Evolutionary conservation across 2,888 invertebrate genomes (phyloP).

Genomic region (Sesia apiformis): DNA sequence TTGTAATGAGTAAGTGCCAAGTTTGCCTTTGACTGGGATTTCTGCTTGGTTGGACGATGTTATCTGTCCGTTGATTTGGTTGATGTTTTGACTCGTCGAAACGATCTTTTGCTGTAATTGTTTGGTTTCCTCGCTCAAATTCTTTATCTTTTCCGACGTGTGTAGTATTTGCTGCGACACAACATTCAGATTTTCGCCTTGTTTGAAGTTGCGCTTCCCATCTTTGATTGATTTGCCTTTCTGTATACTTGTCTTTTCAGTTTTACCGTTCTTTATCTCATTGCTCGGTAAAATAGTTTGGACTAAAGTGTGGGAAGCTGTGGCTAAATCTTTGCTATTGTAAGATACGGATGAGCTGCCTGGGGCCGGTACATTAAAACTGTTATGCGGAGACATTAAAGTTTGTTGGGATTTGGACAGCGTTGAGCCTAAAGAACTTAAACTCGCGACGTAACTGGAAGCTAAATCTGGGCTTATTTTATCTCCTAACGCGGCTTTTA

Average conservation of each 20-base stretch:
- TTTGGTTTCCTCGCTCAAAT: conserved; percentile 51
- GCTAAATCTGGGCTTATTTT: conserved; percentile 63
- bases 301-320: conserved; percentile 46
- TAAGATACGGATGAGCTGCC: conserved; percentile 39
- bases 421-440: conserved; percentile 66
- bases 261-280: conserved; percentile 32
- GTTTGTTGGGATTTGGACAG: conserved; percentile 57
- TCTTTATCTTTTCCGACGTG: conserved; percentile 56
- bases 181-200: conserved; percentile 33
- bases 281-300: conserved; percentile 38
- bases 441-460: conserved; percentile 68
- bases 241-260: conserved; percentile 22
- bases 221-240: conserved; percentile 49
- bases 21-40: conserved; percentile 72
- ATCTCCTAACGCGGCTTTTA: conserved; percentile 56
- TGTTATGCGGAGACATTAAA: conserved; percentile 31
- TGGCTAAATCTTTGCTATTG: conserved; percentile 38
- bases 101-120: conserved; percentile 56
- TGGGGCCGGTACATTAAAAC: conserved; percentile 30
- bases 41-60: conserved; percentile 18
- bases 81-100: conserved; percentile 36
- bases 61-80: conserved; percentile 23
- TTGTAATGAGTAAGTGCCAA: conserved; percentile 82
- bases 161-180: conserved; percentile 54
- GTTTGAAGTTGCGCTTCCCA: conserved; percentile 26